phyloP scores from a whole-genome alignment of 2,797 vertebrate genomes.

The Poliocrania exsul region DNA sequence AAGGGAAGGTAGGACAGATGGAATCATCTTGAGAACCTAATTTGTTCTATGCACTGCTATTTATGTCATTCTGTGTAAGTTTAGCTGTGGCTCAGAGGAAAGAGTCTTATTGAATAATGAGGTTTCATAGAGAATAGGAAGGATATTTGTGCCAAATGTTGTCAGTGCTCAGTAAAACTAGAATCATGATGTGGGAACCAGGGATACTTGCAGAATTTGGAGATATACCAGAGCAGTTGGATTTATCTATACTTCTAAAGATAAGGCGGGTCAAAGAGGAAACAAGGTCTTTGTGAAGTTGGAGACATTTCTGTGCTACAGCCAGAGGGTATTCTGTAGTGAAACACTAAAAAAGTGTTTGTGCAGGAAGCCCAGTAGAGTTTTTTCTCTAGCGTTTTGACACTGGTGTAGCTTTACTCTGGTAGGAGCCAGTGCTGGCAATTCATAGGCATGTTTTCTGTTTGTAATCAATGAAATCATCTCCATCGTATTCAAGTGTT shows the following conservation, averaged over 20 bases:
- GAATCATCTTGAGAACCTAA: slow-evolving; percentile 6
- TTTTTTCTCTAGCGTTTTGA: background rate
- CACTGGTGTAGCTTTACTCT: background rate
- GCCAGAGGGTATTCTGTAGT: background rate
- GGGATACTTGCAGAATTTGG: slow-evolving; percentile 6
- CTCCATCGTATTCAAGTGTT: background rate
- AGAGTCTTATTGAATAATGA: background rate
- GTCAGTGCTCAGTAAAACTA: background rate
- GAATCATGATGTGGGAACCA: background rate
- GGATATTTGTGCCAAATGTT: background rate
- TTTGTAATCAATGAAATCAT: background rate
- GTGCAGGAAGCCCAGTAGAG: background rate
- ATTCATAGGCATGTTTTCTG: fast-evolving
- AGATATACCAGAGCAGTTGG: background rate
- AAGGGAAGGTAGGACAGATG: background rate
- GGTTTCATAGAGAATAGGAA: background rate
- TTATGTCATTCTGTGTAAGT: background rate
- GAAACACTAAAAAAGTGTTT: background rate
- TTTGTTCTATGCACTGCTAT: background rate
- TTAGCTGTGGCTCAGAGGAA: background rate
- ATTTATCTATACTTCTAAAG: slow-evolving; percentile 6
- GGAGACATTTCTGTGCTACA: background rate
- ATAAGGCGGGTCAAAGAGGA: background rate
- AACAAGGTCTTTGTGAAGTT: background rate
- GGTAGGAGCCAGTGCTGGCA: background rate